A percentile compares a stretch with the other conserved stretches of the same genome.
These are phyloP conservation scores for Tachina lurida DNA, from an alignment of 2,888 invertebrate genomes.

Conservation along the genomic window DNA sequence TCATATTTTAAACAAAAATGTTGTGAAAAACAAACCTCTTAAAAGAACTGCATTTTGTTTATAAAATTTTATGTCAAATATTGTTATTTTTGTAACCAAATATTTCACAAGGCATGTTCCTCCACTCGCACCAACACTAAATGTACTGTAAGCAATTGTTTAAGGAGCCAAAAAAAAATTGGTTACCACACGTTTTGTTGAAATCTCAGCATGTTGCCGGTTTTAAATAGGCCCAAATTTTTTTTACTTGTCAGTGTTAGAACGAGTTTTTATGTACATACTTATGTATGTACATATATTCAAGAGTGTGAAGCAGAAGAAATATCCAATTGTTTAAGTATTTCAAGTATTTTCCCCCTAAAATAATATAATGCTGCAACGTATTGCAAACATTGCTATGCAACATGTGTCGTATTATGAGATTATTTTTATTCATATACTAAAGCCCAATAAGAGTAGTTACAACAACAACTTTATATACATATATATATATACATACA, in stretches of 20 bases:
- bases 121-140: neutral
- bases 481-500: neutral
- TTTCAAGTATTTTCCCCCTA: constrained; percentile 40
- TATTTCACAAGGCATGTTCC: constrained; percentile 22
- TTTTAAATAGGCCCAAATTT: constrained; percentile 27
- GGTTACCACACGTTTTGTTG: neutral
- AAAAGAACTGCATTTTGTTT: neutral
- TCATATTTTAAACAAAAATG: too few species aligned
- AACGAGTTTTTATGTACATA: neutral
- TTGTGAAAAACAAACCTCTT: too few species aligned
- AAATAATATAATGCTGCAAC: constrained; percentile 15
- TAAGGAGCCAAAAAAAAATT: constrained; percentile 4
- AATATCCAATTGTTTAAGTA: constrained; percentile 43
- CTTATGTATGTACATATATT: neutral
- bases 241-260: constrained; percentile 31
- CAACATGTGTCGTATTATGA: constrained; percentile 57
- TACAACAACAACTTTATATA: constrained; percentile 16
- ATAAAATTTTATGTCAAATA: neutral
- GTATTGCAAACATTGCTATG: constrained; percentile 20
- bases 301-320: constrained; percentile 19
- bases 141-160: constrained; percentile 12
- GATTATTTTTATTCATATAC: constrained; percentile 40
- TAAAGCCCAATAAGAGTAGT: constrained; percentile 46
- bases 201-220: constrained; percentile 24
- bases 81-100: neutral